Base-by-base conservation (phyloP, 2,888 invertebrate genomes). In the Sphaerophoria rueppellii region DNA sequence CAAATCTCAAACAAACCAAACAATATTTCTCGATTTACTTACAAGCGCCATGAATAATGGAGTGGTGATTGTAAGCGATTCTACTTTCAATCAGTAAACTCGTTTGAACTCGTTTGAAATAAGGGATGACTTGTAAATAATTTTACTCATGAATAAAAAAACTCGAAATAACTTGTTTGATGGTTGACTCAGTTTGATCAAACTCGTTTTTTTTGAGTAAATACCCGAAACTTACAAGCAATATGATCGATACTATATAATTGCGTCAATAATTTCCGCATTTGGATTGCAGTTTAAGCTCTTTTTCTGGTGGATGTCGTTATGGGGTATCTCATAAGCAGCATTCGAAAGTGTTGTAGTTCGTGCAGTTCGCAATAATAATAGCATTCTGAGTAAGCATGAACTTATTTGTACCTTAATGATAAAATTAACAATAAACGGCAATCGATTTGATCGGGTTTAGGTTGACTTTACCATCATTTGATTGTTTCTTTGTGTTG, bases 201-300 rank as follows among this genome's bases (percentile, higher is more conserved):
- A n/a, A n/a, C n/a, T n/a, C n/a, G n/a, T n/a, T n/a, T n/a, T n/a
- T n/a, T n/a, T n/a, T n/a, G n/a, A n/a, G n/a, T n/a, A n/a, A n/a
- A n/a, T n/a, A n/a, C n/a, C n/a, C n/a, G n/a, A n/a, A n/a, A n/a
- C n/a, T n/a, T n/a, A n/a, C n/a, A n/a, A n/a, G n/a, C n/a, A n/a
- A n/a, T n/a, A n/a, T 82, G 82, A 83, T 80, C 75, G 75, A 75
- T 75, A 48, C 74, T 75, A 60, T 72, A 71, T 74, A 82, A 82
- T 79, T 79, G 83, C 79, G 79, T 74, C 83, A 83, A 61, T 75
- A 79, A 82, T 78, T 78, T 82, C 82, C 75, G 79, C 79, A 50
- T 77, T 75, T 58, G 65, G 61, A 48, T 71, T 83, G 65, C 79
- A 71, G 32, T 75, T 63, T 34, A 46, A 34, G 35, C 32, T 37